A percentile compares a stretch with the other conserved stretches of the same genome.
Evolutionary conservation across 53 echinoderm and acorn worm species (phyloP).

Genomic region (Paracentrotus lividus): DNA sequence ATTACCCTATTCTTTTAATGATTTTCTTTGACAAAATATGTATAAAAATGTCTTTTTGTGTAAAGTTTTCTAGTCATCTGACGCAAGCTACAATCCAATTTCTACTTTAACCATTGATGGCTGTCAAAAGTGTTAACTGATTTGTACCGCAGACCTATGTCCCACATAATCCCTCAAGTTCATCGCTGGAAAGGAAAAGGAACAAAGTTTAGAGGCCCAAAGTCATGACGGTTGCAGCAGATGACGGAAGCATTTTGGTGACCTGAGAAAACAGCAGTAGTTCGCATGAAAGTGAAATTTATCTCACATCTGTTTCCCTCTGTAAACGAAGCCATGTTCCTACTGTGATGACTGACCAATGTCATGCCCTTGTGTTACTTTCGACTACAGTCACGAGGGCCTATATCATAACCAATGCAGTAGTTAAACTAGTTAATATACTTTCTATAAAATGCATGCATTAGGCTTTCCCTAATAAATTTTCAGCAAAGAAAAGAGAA

Average conservation of each 20-base stretch:
- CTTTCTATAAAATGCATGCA: neutral
- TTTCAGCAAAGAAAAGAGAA: neutral
- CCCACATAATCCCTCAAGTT: neutral
- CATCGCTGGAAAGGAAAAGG: neutral
- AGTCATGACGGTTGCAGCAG: constrained; percentile 13
- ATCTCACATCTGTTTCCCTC: constrained; percentile 43
- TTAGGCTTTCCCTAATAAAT: neutral
- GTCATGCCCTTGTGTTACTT: neutral
- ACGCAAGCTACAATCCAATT: too few species aligned
- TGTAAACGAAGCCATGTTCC: constrained; percentile 1
- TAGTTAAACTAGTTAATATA: neutral
- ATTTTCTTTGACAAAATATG: too few species aligned
- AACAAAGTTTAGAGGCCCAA: constrained; percentile 8
- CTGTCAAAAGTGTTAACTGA: neutral
- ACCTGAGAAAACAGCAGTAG: constrained; percentile 36
- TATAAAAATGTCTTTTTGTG: too few species aligned
- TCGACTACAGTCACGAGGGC: neutral
- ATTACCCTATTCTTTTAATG: too few species aligned
- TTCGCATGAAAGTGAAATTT: constrained; percentile 10
- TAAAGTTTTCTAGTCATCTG: too few species aligned
- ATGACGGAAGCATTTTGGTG: neutral
- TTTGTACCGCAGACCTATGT: neutral
- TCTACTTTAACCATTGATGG: too few species aligned
- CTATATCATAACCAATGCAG: neutral
- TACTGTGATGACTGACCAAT: neutral